These are phyloP conservation scores for Actias luna DNA, from an alignment of 2,888 invertebrate species.

Conservation along the genomic window DNA sequence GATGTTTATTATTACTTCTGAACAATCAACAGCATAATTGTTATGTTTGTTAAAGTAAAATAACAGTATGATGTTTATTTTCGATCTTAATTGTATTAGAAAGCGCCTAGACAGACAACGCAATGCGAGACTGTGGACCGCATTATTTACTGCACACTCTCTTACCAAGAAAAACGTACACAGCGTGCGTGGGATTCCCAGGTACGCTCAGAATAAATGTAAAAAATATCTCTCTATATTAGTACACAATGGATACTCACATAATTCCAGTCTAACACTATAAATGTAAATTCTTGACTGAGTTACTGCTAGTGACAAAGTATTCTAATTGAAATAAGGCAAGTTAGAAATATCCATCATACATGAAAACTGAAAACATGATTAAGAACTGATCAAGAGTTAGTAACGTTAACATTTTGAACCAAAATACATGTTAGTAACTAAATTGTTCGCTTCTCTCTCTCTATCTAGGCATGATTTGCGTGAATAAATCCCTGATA, in stretches of 20 bases:
- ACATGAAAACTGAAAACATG: neutral
- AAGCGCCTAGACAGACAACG: conserved; percentile 36
- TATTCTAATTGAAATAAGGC: neutral
- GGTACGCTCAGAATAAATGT: conserved; percentile 52
- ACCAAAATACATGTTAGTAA: neutral
- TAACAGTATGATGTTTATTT: neutral
- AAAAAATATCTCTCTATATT: conserved; percentile 42
- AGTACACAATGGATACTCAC: conserved; percentile 46
- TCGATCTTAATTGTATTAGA: conserved; percentile 8
- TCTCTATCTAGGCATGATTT: neutral
- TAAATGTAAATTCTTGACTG: neutral
- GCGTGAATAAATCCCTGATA: no score
- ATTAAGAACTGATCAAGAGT: no score
- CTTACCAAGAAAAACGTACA: conserved; percentile 61
- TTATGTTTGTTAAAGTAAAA: conserved; percentile 6
- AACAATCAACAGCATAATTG: conserved; percentile 2
- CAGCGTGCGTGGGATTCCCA: conserved; percentile 54
- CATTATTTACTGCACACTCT: conserved; percentile 55
- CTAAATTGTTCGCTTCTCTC: neutral
- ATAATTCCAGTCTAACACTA: conserved; percentile 18
- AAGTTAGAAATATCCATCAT: neutral
- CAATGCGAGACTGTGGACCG: conserved; percentile 37
- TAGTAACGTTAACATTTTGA: neutral
- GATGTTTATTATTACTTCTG: conserved; percentile 11
- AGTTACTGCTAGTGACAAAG: neutral